Conservation (phyloP, 2,113 vertebrate genomes). For the Vulpes vulpes region DNA sequence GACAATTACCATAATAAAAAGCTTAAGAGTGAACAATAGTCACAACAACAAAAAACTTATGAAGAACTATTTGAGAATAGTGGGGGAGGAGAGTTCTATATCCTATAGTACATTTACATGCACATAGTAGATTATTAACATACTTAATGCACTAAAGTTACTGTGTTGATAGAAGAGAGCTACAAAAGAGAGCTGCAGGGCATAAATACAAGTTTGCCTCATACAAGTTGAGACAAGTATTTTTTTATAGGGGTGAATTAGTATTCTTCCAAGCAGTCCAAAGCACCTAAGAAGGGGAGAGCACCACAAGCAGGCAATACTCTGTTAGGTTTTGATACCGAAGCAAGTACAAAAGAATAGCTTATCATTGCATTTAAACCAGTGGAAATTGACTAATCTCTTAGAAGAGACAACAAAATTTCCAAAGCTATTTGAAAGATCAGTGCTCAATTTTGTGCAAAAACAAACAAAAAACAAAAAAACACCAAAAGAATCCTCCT, state of each 20-base stretch:
- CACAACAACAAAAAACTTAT: background rate
- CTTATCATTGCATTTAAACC: background rate
- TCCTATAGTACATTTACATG: background rate
- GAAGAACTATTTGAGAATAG: background rate
- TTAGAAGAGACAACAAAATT: slow-evolving; percentile 31
- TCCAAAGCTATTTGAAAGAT: slow-evolving; percentile 22
- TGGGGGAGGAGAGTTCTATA: background rate
- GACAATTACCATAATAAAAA: slow-evolving; percentile 45
- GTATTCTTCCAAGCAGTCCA: background rate
- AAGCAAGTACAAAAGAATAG: background rate
- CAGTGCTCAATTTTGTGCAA: background rate
- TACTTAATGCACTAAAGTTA: background rate
- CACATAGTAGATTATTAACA: background rate
- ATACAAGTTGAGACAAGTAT: background rate
- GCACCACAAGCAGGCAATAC: background rate
- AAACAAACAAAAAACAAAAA: background rate
- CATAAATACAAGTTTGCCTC: background rate
- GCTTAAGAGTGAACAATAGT: slow-evolving; percentile 27
- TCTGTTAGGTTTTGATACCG: background rate
- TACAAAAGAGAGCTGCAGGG: background rate
- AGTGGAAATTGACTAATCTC: background rate
- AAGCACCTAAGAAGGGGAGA: background rate
- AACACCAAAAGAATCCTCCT: background rate
- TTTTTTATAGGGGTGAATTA: background rate
- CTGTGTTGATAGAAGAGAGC: background rate